Evolutionary conservation across 1,140 invertebrate species (phyloP), one percentile per base, ranked within the genome.

Genomic region (Venturia canescens): DNA sequence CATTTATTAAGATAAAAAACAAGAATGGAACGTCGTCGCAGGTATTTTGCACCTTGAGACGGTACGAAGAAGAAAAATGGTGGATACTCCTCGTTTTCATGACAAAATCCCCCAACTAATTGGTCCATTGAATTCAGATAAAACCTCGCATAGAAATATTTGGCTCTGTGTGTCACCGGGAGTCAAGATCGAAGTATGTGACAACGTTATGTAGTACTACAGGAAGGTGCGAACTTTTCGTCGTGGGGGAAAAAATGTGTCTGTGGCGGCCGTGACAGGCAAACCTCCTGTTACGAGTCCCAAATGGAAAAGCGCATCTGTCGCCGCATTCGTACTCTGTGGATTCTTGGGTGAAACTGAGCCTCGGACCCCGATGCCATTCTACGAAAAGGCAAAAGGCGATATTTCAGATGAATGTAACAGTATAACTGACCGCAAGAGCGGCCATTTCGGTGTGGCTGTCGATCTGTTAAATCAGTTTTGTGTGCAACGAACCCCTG

Each of bases 401-500:
- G 57, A 76, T 76, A 76, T 63, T 76, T 76, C 53, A 38, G 38
- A 29, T 53, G 74, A 48, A 11, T 70, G 29, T 29, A 29, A 16
- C 44, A 13, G 63, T 44, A 27, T 72, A 38, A 44, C 70, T 48
- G 53, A n/a, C 57, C 53, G 3, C 74, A 21, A 31, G 29, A 21
- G 70, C 5, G 21, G 26, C 0, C n/a, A 9, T 29, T n/a, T 29
- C 72, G 50, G 72, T 57, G 74, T 76, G 74, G 38, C 74, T 76
- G 74, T 76, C 74, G 74, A 76, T 76, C 74, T 76, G 74, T 76
- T 63, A 76, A 76, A 76, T 76, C 74, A 76, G 74, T 76, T 76
- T 76, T n/a, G 74, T n/a, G 74, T 76, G 74, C 53, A 57, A 57
- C 50, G 48, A 6, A 72, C 48, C 50, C 57, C 50, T 75, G 48